Percentiles rank a stretch among this genome's conserved stretches.
Conservation (phyloP, 2,888 invertebrate species). For the Eilema sororculum region DNA sequence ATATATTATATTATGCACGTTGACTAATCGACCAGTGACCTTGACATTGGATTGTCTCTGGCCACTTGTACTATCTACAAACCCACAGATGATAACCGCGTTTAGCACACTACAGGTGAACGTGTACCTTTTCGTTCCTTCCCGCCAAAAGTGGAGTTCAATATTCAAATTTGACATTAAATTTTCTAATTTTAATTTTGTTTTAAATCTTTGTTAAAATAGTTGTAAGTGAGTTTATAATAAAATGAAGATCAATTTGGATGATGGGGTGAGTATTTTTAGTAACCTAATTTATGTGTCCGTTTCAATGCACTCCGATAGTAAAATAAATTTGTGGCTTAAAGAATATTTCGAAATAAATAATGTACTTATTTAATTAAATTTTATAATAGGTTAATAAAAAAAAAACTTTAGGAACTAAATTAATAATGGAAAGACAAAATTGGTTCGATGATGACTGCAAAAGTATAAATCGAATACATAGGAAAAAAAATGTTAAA, state of each 20-base stretch:
- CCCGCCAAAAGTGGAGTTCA: conserved; percentile 27
- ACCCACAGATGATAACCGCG: conserved; percentile 35
- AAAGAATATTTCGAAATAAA: too few relatives aligned
- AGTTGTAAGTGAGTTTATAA: conserved; percentile 1
- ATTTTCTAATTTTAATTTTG: neutral
- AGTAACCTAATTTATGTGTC: neutral
- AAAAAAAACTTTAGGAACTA: too few relatives aligned
- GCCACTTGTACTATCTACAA: conserved; percentile 28
- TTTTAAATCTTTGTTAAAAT: neutral
- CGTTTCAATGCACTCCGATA: neutral
- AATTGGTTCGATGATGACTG: too few relatives aligned
- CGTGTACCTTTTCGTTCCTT: conserved; percentile 23
- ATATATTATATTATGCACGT: too few relatives aligned
- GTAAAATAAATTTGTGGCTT: too few relatives aligned
- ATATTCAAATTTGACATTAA: conserved; percentile 29
- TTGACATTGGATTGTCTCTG: conserved; percentile 45
- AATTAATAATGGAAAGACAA: too few relatives aligned
- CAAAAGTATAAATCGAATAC: too few relatives aligned
- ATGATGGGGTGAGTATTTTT: conserved; percentile 47
- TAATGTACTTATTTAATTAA: too few relatives aligned
- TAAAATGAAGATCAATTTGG: conserved; percentile 46
- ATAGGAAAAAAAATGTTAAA: too few relatives aligned
- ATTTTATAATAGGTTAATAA: too few relatives aligned
- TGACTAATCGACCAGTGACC: conserved; percentile 33
- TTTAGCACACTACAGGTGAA: conserved; percentile 32